Percentiles rank a stretch among this genome's conserved stretches.
These are phyloP conservation scores for Philopedon plagiatum DNA, from an alignment of 2,888 invertebrate genomes.

Conservation along the genomic window DNA sequence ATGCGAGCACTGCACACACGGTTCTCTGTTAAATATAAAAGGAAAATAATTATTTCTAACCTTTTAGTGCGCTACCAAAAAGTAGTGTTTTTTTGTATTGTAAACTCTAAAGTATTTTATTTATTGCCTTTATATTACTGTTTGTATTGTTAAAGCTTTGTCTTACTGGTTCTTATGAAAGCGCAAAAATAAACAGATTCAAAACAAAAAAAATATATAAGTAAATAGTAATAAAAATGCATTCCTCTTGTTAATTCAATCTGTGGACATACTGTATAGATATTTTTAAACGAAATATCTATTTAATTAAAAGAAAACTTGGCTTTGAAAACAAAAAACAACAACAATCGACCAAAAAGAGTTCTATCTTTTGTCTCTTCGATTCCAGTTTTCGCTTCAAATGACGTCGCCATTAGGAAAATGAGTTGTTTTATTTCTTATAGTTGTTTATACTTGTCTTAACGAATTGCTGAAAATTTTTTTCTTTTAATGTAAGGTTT, in stretches of 20 bases:
- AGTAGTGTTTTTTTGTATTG: too few relatives aligned
- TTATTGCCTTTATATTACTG: too few relatives aligned
- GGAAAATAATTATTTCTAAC: too few relatives aligned
- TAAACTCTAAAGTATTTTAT: too few relatives aligned
- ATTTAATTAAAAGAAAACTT: conserved; percentile 1
- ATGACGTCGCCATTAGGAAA: conserved; percentile 12
- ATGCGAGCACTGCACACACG: too few relatives aligned
- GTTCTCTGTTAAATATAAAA: too few relatives aligned
- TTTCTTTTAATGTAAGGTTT: background rate
- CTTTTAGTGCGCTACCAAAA: too few relatives aligned
- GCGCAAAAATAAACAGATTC: too few relatives aligned
- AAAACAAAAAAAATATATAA: too few relatives aligned
- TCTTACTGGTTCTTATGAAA: too few relatives aligned
- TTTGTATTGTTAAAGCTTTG: too few relatives aligned
- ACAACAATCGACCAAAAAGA: conserved; percentile 1
- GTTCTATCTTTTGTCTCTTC: background rate
- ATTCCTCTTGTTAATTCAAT: background rate
- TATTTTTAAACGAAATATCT: background rate
- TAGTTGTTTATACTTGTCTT: background rate
- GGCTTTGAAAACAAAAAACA: background rate
- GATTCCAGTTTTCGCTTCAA: background rate
- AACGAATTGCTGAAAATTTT: background rate
- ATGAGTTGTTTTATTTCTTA: conserved; percentile 4
- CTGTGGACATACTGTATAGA: background rate
- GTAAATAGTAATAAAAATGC: too few relatives aligned